Base-by-base conservation (phyloP, 2,113 vertebrate species). In the Protobothrops flavoviridis region DNA sequence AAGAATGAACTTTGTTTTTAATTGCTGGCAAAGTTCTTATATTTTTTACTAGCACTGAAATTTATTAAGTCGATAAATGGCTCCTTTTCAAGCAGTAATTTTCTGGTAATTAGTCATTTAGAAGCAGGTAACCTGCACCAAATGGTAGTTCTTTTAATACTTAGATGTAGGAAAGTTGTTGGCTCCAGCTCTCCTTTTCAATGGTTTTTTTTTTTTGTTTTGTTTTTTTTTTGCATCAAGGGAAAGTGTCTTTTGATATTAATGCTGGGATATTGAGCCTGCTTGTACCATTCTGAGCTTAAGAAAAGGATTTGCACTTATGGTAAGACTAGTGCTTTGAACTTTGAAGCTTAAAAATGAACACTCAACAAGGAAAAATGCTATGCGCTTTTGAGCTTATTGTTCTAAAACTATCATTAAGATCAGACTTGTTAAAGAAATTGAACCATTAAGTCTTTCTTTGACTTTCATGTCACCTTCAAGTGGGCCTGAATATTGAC, bases 401-500 rank as follows among this genome's bases (percentile, higher is more conserved):
- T 92, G 17, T 88, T 93, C 87, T 57, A 91, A 90, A 88, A 64
- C 3, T 92, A 56, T 10, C 7, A 59, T 43, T 0, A 81, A 88
- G 56, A 29, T 88, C 23, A 87, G 23, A 1, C 3, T 88, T 26
- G 89, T 94, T 29, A 64, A 93, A 92, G 59, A 59, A 85, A 90
- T 11, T 59, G 92, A 4, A 24, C 26, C 59, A 61, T 87, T 92
- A 90, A 89, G 74, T 5, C 5, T 48, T 29, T 4, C 29, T 90
- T 94, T 89, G 13, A 53, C 88, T 89, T 85, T 43, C 74, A 74
- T 86, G n/a, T 56, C 56, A 94, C 91, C 90, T 94, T 85, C 87
- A 89, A 74, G n/a, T 45, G 15, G 23, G 85, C 74, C 45, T 33
- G 3, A 93, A 92, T 15, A 61, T 24, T 3, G 13, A 92, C 61